Base-by-base conservation (phyloP, 92 coral and sea anemone species). In the Epizoanthus scotinus region DNA sequence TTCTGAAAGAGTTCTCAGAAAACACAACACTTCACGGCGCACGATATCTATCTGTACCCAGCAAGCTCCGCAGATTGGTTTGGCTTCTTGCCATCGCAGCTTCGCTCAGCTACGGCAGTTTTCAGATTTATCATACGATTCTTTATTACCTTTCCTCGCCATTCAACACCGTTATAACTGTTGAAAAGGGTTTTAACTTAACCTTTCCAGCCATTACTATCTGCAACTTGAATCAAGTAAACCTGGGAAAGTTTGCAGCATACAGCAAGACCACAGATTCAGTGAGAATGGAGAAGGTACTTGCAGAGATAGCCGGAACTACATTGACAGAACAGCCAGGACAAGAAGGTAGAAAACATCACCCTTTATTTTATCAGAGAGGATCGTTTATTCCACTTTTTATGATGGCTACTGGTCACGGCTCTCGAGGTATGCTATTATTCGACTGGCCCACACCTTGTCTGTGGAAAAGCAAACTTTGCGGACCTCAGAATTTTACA, bases 191-290 rank as follows among this genome's bases (percentile, higher is more conserved):
- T 20, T 7, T 56, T 1, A 58, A 66, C 17, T 29, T 75, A 3
- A 54, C 61, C 22, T 75, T 75, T 75, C 81, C 81, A 0, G 81
- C 81, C 22, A 54, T 75, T 8, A 75, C 81, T 31, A 75, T 75
- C 55, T 75, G 81, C 56, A 75, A 58, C 42, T 75, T 75, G 25
- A 75, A 59, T 8, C 38, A 6, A 4, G 17, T 75, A 2, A 75
- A 40, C 19, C 1, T 59, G 19, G 40, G 24, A 13, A 40, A 75
- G 3, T 22, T 75, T 3, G n/a, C 12, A 47, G 25, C 6, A 1
- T 40, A 18, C 25, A 14, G 0, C 72, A 47, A 38, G 0, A 12
- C 2, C 0, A 10, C 50, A 3, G 22, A 31, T 22, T 17, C 2
- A 5, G n/a, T 19, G 7, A 38, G 3, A 0, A 18, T 72, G 44